Evolutionary conservation across 2,888 invertebrate species (phyloP), one percentile per base, ranked within the genome.

Genomic region (Hypomecis atomaria): DNA sequence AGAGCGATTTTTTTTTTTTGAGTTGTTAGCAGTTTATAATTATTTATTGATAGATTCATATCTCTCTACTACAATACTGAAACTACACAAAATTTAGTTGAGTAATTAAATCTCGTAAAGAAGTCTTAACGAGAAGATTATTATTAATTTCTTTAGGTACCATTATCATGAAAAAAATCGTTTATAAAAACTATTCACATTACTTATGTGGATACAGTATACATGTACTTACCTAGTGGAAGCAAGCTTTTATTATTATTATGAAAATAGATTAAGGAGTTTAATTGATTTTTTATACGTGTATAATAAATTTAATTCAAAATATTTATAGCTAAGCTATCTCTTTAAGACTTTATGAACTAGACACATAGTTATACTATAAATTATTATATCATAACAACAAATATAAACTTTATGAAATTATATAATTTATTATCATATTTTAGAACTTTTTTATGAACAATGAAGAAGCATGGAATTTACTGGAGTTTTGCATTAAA

Each of bases 171-270:
- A 23, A 23, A 23, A 23, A 23, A 23, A 23, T 23, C 23, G 23
- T 23, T 23, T 23, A 40, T 40, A 8, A 40, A 40, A 40, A 10
- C 40, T 40, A 9, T 40, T 34, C 10, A 38, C 47, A 11, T 10
- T 42, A 13, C 11, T 6, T 37, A 59, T 37, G 44, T 40, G 40
- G 9, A 9, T 40, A 13, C 13, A n/a, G n/a, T n/a, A n/a, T n/a
- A n/a, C n/a, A n/a, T n/a, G n/a, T n/a, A n/a, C n/a, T 23, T 23
- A 23, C 36, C 48, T 55, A 62, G 49, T 56, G 62, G 45, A 62
- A 62, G 62, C 56, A 62, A 56, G 13, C 50, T 53, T 54, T 42
- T 42, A 5, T 11, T 34, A 47, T 47, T 13, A 38, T 38, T 38
- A 54, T 10, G 38, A 44, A 59, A 23, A 45, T 61, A 55, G 59